phyloP scores from a whole-genome alignment of 2,113 vertebrate species.

The Cephalopholis sonnerati region DNA sequence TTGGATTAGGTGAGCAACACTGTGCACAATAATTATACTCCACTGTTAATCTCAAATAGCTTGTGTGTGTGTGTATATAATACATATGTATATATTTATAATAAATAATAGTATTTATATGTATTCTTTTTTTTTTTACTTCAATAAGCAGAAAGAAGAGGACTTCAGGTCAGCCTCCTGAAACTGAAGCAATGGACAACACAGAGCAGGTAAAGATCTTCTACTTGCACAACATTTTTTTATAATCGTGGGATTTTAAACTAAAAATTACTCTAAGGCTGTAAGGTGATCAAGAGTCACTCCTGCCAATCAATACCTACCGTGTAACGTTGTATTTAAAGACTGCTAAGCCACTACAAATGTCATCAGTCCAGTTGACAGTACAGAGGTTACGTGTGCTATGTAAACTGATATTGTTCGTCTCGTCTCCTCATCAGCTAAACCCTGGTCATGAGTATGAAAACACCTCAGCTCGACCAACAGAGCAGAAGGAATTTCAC shows the following conservation, averaged over 20 bases:
- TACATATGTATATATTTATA: background rate
- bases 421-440: background rate
- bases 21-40: background rate
- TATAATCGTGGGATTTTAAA: no score
- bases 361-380: background rate
- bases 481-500: background rate
- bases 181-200: background rate
- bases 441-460: background rate
- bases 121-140: no score
- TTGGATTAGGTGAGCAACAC: background rate
- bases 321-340: no score
- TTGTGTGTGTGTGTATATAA: no score
- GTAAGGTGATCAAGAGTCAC: no score
- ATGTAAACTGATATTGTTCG: background rate
- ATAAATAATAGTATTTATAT: background rate
- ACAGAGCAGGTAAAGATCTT: conserved; percentile 22
- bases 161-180: background rate
- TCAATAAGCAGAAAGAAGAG: conserved; percentile 9
- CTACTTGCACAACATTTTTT: no score
- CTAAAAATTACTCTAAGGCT: no score
- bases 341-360: no score
- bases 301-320: no score
- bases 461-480: background rate
- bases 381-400: background rate
- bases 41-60: background rate